Evolutionary conservation across 2,797 vertebrate genomes (phyloP).

Genomic region (Sphenodon punctatus): DNA sequence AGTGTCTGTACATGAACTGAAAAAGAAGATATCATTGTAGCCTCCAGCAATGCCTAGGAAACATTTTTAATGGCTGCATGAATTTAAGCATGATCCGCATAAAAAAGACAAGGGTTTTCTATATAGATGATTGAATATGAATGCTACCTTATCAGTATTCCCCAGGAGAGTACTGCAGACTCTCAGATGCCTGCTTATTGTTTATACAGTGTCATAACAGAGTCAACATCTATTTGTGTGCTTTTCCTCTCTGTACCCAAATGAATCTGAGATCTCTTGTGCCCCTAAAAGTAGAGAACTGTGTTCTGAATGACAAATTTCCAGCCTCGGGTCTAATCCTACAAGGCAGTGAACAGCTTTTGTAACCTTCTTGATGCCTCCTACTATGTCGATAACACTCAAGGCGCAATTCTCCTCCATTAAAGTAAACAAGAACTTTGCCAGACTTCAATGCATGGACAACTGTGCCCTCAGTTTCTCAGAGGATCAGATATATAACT

Average conservation of each 20-base stretch:
- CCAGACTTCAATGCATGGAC: too few relatives aligned
- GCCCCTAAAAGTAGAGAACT: not conserved
- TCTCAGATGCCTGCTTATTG: not conserved
- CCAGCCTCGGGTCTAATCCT: not conserved
- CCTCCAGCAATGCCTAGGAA: constrained; percentile 7
- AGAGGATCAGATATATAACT: too few relatives aligned
- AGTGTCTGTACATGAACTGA: constrained; percentile 2
- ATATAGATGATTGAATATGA: not conserved
- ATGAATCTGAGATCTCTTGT: not conserved
- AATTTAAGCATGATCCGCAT: not conserved
- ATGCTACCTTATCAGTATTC: not conserved
- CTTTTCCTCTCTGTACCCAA: not conserved
- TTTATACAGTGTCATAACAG: not conserved
- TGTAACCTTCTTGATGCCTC: not conserved
- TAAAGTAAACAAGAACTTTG: too few relatives aligned
- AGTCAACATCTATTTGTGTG: not conserved
- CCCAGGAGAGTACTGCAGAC: not conserved
- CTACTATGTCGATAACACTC: not conserved
- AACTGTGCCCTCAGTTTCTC: too few relatives aligned
- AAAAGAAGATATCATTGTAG: not conserved
- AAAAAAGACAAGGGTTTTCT: constrained; percentile 13
- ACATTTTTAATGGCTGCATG: not conserved
- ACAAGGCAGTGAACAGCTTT: not conserved
- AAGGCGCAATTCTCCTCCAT: not conserved
- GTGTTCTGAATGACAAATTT: not conserved